A percentile compares a stretch with the other conserved stretches of the same genome.
phyloP scores from a whole-genome alignment of 2,113 vertebrate species.

The Channa maculata region DNA sequence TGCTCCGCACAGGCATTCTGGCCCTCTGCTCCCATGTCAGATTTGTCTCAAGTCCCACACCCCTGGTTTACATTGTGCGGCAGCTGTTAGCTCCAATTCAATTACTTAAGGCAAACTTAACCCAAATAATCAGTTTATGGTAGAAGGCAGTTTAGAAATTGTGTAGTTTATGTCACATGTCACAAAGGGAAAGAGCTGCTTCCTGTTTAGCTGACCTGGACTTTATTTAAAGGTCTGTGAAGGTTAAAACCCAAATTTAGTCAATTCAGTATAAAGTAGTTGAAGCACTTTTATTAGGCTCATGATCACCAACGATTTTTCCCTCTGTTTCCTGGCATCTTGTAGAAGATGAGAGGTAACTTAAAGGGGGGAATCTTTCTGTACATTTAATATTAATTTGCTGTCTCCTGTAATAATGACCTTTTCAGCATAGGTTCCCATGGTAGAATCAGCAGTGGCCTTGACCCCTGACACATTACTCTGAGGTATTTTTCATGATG shows the following conservation, averaged over 20 bases:
- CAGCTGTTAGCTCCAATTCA: conserved; percentile 25
- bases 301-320: not conserved
- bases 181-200: not conserved
- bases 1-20: conserved; percentile 12
- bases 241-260: too few relatives aligned
- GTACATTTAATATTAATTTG: conserved; percentile 5
- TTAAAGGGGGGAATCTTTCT: conserved; percentile 22
- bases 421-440: conserved; percentile 51
- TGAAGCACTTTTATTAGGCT: too few relatives aligned
- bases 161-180: not conserved
- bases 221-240: too few relatives aligned
- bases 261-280: too few relatives aligned
- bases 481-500: conserved; percentile 45
- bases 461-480: conserved; percentile 30
- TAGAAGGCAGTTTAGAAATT: not conserved
- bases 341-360: conserved; percentile 13
- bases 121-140: not conserved
- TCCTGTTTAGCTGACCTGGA: too few relatives aligned
- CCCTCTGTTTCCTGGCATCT: conserved; percentile 14
- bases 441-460: conserved; percentile 31
- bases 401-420: conserved; percentile 49
- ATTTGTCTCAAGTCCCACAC: conserved; percentile 27
- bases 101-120: conserved; percentile 6
- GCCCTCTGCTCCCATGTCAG: conserved; percentile 27
- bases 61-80: conserved; percentile 4